Evolutionary conservation across 2,888 invertebrate species (phyloP), one percentile per base, ranked within the genome.

Genomic region (Steinernema scapterisci): DNA sequence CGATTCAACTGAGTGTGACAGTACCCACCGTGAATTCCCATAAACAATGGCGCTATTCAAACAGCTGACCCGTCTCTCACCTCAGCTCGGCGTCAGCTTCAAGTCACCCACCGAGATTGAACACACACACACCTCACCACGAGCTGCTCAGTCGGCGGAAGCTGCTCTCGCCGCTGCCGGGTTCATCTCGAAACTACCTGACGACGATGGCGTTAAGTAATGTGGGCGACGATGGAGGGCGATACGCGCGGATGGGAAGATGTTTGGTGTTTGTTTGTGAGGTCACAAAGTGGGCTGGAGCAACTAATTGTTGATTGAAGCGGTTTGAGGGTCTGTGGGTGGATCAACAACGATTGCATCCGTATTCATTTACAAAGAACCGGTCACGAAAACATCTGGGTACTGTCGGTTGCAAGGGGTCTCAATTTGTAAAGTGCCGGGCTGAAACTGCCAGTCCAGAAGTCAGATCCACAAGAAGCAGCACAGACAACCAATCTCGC

Each of bases 1-100:
- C 63, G 63, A 31, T 63, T 63, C 63, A 63, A 31, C 63, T 31
- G 31, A 31, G 63, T 63, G 63, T 63, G 63, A 63, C 63, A 63
- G 63, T 63, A 31, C 63, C 16, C 63, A 63, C 63, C 16, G 52
- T 21, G 31, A 63, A 31, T 63, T 63, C 63, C 31, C 63, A 63
- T 27, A 27, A 63, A n/a, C 63, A 63, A 38, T 63, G 38, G 19
- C 27, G 63, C 63, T 63, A 63, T 63, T 31, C 63, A 63, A 63
- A 63, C 63, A 27, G 63, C 23, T 31, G n/a, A 21, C n/a, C 54
- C 63, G 16, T 5, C 63, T 63, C 63, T 31, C 31, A 19, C 48
- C 48, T n/a, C 13, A 48, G 5, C 38, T 38, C 52, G 25, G 63
- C 63, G 27, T 31, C 25, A 13, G 25, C 38, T 31, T 27, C 16